These are phyloP conservation scores for Syngnathus scovelli DNA, from an alignment of 2,113 vertebrate species.

Conservation along the genomic window DNA sequence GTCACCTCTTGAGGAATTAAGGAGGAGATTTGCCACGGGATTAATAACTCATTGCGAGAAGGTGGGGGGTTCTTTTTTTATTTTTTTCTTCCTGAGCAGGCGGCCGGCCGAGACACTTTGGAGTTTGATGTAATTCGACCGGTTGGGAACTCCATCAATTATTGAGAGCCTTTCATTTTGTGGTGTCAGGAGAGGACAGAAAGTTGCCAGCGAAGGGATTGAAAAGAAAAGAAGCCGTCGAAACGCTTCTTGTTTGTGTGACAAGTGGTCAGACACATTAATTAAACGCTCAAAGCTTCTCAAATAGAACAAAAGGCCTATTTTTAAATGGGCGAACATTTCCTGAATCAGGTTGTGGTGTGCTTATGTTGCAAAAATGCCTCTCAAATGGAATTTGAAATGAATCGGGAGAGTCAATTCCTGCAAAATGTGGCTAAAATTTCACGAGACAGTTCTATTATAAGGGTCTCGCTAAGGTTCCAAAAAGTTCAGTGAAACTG, in stretches of 20 bases:
- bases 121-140: conserved; percentile 60
- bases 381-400: too few species aligned
- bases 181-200: conserved; percentile 15
- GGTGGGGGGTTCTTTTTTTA: too few species aligned
- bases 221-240: neutral
- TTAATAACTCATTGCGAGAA: conserved; percentile 52
- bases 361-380: too few species aligned
- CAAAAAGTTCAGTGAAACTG: too few species aligned
- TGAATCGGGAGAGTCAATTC: too few species aligned
- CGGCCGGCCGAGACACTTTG: conserved; percentile 41
- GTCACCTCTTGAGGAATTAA: conserved; percentile 47
- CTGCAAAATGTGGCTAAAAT: too few species aligned
- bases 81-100: neutral
- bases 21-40: conserved; percentile 41
- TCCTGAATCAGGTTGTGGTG: too few species aligned
- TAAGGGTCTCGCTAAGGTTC: too few species aligned
- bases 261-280: neutral
- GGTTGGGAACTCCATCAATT: conserved; percentile 61
- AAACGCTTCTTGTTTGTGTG: neutral
- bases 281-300: too few species aligned
- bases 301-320: too few species aligned
- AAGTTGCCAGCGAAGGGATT: neutral
- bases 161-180: conserved; percentile 57
- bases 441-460: too few species aligned
- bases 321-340: too few species aligned